Evolutionary conservation across 2,888 invertebrate species (phyloP).

Genomic region (Epinotia bilunana): DNA sequence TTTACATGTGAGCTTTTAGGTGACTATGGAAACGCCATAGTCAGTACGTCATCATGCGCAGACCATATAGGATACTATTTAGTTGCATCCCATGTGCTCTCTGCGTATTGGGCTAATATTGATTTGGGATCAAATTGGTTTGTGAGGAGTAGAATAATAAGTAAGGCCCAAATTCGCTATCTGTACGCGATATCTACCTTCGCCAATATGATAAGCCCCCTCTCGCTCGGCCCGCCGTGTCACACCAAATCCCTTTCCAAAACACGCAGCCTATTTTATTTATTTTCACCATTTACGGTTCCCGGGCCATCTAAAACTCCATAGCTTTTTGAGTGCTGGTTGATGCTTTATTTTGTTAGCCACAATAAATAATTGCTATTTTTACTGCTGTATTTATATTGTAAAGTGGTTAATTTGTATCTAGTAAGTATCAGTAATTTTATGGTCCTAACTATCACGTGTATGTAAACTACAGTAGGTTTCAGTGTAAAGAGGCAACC

Average conservation of each 20-base stretch:
- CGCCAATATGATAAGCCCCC: conserved; percentile 66
- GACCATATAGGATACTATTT: too few species aligned
- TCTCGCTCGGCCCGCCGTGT: conserved; percentile 61
- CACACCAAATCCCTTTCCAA: conserved; percentile 69
- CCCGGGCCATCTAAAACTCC: background rate
- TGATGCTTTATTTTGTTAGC: background rate
- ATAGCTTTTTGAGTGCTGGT: background rate
- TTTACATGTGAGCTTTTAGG: too few species aligned
- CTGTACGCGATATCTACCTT: conserved; percentile 52
- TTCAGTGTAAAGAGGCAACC: too few species aligned
- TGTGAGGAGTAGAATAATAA: conserved; percentile 1
- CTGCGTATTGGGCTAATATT: background rate
- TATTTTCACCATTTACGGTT: conserved; percentile 46
- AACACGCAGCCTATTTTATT: conserved; percentile 66
- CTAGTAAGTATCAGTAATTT: too few species aligned
- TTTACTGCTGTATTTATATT: background rate
- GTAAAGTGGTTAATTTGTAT: too few species aligned
- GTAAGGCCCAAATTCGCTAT: conserved; percentile 1
- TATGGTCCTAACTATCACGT: too few species aligned
- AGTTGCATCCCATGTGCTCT: too few species aligned
- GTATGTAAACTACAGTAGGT: too few species aligned
- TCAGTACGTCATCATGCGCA: too few species aligned
- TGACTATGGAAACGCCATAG: too few species aligned
- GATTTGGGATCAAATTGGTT: background rate
- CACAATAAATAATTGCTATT: background rate